phyloP scores from a whole-genome alignment of 1,140 invertebrate species.

The Neodiprion lecontei region DNA sequence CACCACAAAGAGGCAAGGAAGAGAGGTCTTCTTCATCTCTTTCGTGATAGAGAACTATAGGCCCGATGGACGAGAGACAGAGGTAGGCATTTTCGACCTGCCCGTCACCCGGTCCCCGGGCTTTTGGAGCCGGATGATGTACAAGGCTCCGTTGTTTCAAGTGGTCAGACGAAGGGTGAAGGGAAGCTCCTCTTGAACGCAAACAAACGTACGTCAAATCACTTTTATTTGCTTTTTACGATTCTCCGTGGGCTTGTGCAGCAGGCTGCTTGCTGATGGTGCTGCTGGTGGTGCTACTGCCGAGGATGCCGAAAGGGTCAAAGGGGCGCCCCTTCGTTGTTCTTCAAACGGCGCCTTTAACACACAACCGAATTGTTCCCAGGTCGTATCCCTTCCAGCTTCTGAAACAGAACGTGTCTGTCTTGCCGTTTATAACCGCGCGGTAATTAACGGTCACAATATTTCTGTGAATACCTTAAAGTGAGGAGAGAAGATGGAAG shows the following conservation, averaged over 20 bases:
- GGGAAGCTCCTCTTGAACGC: background rate
- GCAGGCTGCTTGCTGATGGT: too few relatives aligned
- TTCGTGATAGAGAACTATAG: too few relatives aligned
- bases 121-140: background rate
- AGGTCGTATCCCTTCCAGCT: too few relatives aligned
- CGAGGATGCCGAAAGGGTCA: background rate
- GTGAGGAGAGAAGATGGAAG: too few relatives aligned
- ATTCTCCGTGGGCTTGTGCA: background rate
- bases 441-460: too few relatives aligned
- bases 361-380: background rate
- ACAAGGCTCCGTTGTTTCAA: slow-evolving; percentile 7
- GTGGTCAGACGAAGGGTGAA: slow-evolving; percentile 1
- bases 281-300: background rate
- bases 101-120: background rate
- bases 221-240: slow-evolving; percentile 8
- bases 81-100: slow-evolving; percentile 1
- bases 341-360: slow-evolving; percentile 1
- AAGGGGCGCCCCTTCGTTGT: background rate
- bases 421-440: too few relatives aligned
- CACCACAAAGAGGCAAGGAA: too few relatives aligned
- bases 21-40: too few relatives aligned
- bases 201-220: slow-evolving; percentile 5
- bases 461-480: too few relatives aligned
- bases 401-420: too few relatives aligned
- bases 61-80: background rate